Evolutionary conservation across 2,113 vertebrate species (phyloP).

Genomic region (Sus scrofa): DNA sequence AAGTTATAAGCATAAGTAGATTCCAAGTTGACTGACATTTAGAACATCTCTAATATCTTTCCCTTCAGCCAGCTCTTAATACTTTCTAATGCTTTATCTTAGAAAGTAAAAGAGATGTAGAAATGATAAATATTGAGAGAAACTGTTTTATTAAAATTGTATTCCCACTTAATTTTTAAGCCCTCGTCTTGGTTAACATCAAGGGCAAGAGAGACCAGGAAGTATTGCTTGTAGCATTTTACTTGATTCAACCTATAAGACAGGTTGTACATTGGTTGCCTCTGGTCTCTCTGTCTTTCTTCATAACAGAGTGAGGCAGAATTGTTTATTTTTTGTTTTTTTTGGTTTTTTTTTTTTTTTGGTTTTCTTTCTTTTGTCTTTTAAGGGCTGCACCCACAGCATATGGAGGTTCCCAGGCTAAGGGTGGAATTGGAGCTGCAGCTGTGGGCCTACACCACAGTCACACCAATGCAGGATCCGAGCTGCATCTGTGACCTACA

Average conservation of each 20-base stretch:
- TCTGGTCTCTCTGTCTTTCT: background rate
- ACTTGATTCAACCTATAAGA: background rate
- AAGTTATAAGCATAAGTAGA: background rate
- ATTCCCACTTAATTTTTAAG: background rate
- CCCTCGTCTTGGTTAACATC: background rate
- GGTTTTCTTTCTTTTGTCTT: too few relatives aligned
- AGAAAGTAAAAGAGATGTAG: background rate
- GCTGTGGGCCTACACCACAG: too few relatives aligned
- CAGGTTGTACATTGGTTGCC: rapidly evolving
- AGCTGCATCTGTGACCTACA: too few relatives aligned
- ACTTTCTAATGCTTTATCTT: background rate
- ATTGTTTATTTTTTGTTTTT: too few relatives aligned
- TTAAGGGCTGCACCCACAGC: too few relatives aligned
- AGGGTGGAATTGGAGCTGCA: too few relatives aligned
- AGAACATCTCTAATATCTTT: background rate
- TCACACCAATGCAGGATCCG: too few relatives aligned
- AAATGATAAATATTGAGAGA: background rate
- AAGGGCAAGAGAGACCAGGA: background rate
- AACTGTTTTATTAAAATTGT: background rate
- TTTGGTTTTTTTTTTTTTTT: too few relatives aligned
- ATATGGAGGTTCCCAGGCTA: too few relatives aligned
- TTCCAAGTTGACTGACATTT: background rate
- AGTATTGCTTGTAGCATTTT: background rate
- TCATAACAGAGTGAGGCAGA: too few relatives aligned
- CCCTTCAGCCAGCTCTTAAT: background rate